Percentiles rank a stretch among this genome's conserved stretches.
phyloP scores from a whole-genome alignment of 2,113 vertebrate species.

The Pungitius pungitius region DNA sequence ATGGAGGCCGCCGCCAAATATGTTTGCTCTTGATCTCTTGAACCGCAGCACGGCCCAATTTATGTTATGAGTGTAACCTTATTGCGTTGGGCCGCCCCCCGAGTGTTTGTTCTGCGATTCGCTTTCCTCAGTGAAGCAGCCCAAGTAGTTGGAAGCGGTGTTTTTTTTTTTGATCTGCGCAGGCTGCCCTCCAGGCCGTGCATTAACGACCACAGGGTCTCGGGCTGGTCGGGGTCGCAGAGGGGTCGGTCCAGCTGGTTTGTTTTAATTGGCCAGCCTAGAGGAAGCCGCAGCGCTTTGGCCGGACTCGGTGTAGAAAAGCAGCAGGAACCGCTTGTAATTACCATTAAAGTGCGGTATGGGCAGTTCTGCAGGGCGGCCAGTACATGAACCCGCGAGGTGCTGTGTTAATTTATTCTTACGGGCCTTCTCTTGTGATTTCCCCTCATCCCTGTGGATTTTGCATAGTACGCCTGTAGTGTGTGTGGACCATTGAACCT shows the following conservation, averaged over 20 bases:
- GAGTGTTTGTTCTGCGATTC: background rate
- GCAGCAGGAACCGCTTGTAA: constrained; percentile 48
- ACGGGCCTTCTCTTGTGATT: background rate
- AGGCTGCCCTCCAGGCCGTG: constrained; percentile 12
- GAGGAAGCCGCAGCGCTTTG: constrained; percentile 55
- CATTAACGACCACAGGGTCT: constrained; percentile 25
- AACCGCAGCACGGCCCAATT: constrained; percentile 8
- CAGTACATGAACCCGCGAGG: constrained; percentile 18
- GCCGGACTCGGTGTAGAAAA: constrained; percentile 43
- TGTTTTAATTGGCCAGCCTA: constrained; percentile 60
- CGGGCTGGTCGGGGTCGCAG: constrained; percentile 32
- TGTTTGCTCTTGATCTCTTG: constrained; percentile 2
- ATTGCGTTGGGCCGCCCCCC: background rate
- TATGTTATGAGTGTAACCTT: background rate
- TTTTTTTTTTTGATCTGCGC: constrained; percentile 4
- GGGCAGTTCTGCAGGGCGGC: constrained; percentile 25
- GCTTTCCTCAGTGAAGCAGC: background rate
- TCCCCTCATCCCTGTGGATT: constrained; percentile 12
- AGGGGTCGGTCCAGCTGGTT: constrained; percentile 22
- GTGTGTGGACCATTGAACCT: constrained; percentile 13
- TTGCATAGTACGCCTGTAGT: background rate
- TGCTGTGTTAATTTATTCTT: background rate
- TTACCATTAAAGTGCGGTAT: constrained; percentile 46
- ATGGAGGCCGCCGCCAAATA: background rate
- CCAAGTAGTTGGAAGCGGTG: constrained; percentile 9